Evolutionary conservation across 2,113 vertebrate species (phyloP), one percentile per base, ranked within the genome.

Genomic region (Rhinolophus ferrumequinum): DNA sequence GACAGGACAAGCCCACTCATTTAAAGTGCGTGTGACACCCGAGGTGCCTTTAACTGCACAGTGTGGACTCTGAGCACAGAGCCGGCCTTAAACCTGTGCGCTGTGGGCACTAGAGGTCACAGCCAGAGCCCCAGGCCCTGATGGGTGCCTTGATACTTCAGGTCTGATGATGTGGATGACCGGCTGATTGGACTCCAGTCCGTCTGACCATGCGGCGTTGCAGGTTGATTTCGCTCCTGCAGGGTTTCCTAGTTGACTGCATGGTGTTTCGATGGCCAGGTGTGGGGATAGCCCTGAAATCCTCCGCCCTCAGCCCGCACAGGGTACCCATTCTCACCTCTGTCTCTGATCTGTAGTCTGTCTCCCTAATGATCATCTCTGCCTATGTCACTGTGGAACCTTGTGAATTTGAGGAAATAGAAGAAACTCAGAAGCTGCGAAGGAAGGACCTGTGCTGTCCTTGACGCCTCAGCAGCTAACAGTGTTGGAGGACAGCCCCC

Each of bases 221-320:
- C 30, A 38, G n/a, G 60, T 44, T 44, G 35, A 8, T 7, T 0
- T 5, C 66, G 18, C 62, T 41, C 56, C 21, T 28, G 0, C 66
- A 1, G 6, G 7, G 0, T 2, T 44, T 41, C 24, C 3, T 47
- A 19, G 83, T 16, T 21, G 33, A 30, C 1, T 22, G 12, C n/a
- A 21, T 72, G n/a, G 12, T 67, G 0, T 58, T 86, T 16, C 28
- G 44, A 3, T 21, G 18, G 9, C 47, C 47, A 13, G 47, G 12
- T 5, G 30, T 4, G 8, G 79, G 88, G 18, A 75, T 54, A 30
- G 4, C 52, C 30, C 33, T 19, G 50, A 8, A 18, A 2, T 38
- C 14, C 1, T 54, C 26, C 12, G 18, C 19, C 8, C 21, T 41
- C 1, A 5, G 30, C 69, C 56, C 21, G 26, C 77, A 44, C 41